A percentile compares a stretch with the other conserved stretches of the same genome.
phyloP scores from a whole-genome alignment of 1,140 invertebrate species.

The Achroia grisella region DNA sequence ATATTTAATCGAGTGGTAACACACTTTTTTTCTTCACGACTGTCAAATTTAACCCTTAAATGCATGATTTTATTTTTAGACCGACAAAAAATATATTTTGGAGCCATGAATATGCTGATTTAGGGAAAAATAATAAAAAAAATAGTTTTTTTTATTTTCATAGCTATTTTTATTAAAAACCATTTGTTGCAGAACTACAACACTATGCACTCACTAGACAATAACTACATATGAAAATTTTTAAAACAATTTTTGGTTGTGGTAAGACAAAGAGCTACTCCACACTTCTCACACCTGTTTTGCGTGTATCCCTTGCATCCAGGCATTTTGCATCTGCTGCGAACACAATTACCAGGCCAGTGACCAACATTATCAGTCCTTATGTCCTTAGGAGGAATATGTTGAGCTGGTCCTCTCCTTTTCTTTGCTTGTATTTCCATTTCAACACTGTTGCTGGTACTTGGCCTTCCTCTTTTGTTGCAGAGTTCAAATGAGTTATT shows the following conservation, averaged over 20 bases:
- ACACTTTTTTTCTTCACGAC: no score
- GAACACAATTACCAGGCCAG: constrained; percentile 23
- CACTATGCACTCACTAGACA: constrained; percentile 32
- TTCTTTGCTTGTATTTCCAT: constrained; percentile 32
- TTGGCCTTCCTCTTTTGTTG: constrained; percentile 31
- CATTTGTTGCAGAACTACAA: constrained; percentile 32
- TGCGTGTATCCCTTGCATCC: constrained; percentile 34
- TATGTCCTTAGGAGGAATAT: constrained; percentile 33
- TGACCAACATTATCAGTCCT: constrained; percentile 31
- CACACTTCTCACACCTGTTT: constrained; percentile 35
- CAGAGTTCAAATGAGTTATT: constrained; percentile 30
- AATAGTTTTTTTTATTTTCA: constrained; percentile 3
- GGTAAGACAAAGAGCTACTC: constrained; percentile 35
- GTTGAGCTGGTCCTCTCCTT: constrained; percentile 28
- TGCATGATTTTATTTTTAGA: constrained; percentile 28
- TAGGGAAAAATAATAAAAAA: constrained; percentile 34
- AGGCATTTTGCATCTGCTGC: constrained; percentile 35
- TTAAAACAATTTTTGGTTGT: constrained; percentile 36
- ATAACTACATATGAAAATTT: constrained; percentile 34
- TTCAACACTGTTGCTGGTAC: constrained; percentile 28
- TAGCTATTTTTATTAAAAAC: constrained; percentile 24
- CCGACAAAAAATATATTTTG: constrained; percentile 34
- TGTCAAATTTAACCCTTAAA: no score
- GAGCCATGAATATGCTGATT: constrained; percentile 35
- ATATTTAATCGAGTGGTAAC: no score